Evolutionary conservation across 2,888 invertebrate genomes (phyloP).

Genomic region (Labia minor): DNA sequence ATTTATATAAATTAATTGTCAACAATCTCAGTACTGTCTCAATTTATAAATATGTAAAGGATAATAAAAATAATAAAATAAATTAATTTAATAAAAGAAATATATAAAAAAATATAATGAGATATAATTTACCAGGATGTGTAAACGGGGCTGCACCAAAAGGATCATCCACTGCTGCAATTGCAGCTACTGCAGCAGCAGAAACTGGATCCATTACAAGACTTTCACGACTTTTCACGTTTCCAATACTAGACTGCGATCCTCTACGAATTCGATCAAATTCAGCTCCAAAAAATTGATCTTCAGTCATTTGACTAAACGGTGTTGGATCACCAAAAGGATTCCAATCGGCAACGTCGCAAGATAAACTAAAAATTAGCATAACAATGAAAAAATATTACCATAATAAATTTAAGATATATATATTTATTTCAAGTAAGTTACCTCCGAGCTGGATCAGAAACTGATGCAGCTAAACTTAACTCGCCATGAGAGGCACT

Average conservation of each 20-base stretch:
- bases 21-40: no score
- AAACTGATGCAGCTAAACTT: not conserved
- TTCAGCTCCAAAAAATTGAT: slow-evolving; percentile 71
- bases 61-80: no score
- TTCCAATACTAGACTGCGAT: slow-evolving; percentile 63
- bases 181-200: slow-evolving; percentile 38
- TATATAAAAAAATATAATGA: no score
- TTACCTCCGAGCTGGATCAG: not conserved
- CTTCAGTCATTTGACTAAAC: slow-evolving; percentile 64
- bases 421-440: not conserved
- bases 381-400: no score
- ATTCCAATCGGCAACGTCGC: slow-evolving; percentile 66
- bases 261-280: slow-evolving; percentile 70
- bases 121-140: slow-evolving; percentile 48
- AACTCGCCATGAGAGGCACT: slow-evolving; percentile 36
- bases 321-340: slow-evolving; percentile 63
- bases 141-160: slow-evolving; percentile 75
- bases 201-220: slow-evolving; percentile 43
- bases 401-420: not conserved
- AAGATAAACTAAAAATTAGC: slow-evolving; percentile 32
- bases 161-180: slow-evolving; percentile 52
- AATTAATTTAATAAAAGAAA: no score
- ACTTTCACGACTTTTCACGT: slow-evolving; percentile 58
- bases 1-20: no score
- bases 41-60: no score